phyloP scores from a whole-genome alignment of 2,888 invertebrate genomes.

The Nesidiocoris tenuis region DNA sequence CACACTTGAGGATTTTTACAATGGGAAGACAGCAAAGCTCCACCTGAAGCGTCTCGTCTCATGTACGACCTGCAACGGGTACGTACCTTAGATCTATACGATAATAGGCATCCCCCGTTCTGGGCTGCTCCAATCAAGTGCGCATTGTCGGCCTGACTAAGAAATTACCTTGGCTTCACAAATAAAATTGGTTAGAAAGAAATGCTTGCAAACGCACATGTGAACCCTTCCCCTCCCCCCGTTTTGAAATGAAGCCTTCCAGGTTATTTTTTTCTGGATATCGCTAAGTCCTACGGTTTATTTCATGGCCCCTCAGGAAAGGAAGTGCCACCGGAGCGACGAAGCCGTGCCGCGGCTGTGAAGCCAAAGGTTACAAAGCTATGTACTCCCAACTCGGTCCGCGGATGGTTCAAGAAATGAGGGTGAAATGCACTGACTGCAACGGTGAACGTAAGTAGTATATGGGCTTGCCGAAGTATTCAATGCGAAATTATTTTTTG shows the following conservation, averaged over 20 bases:
- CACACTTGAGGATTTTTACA: constrained; percentile 85
- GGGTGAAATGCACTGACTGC: constrained; percentile 54
- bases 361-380: constrained; percentile 75
- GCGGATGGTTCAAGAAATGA: constrained; percentile 46
- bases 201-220: too few relatives aligned
- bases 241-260: too few relatives aligned
- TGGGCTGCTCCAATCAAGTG: too few relatives aligned
- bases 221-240: too few relatives aligned
- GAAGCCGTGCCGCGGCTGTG: constrained; percentile 69
- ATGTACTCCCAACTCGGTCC: constrained; percentile 65
- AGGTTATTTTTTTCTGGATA: too few relatives aligned
- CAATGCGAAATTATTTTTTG: too few relatives aligned
- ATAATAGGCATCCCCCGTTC: too few relatives aligned
- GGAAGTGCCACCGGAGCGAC: constrained; percentile 70
- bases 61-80: constrained; percentile 74
- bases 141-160: too few relatives aligned
- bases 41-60: constrained; percentile 80
- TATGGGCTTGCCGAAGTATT: too few relatives aligned
- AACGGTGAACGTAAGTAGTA: constrained; percentile 51
- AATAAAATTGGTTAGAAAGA: too few relatives aligned
- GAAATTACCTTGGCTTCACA: too few relatives aligned
- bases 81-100: constrained; percentile 55
- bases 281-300: too few relatives aligned
- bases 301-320: constrained; percentile 7
- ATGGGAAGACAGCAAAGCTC: constrained; percentile 80